Conservation (phyloP, 2,113 vertebrate species). For the Saimiri boliviensis region DNA sequence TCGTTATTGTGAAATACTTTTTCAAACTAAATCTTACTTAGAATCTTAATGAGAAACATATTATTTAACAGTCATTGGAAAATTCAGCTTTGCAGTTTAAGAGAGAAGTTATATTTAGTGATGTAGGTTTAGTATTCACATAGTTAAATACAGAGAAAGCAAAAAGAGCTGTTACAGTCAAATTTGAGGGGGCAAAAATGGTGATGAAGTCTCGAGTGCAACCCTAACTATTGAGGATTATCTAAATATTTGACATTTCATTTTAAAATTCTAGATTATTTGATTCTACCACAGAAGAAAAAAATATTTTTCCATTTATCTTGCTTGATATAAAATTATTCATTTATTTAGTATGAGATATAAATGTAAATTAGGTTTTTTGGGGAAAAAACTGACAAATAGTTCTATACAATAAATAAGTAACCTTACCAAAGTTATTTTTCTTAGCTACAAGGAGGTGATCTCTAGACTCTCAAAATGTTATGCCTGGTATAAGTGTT, state of each 20-base stretch:
- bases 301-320: not conserved
- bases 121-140: not conserved
- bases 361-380: not conserved
- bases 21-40: not conserved
- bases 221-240: not conserved
- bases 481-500: not conserved
- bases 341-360: not conserved
- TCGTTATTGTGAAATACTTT: not conserved
- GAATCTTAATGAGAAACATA: not conserved
- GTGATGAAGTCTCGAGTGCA: not conserved
- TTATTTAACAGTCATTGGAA: not conserved
- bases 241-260: not conserved
- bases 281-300: not conserved
- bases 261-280: not conserved
- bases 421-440: not conserved
- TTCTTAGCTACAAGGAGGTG: not conserved
- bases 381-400: not conserved
- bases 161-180: not conserved
- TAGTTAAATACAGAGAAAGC: not conserved
- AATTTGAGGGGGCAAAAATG: not conserved
- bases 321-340: not conserved
- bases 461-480: not conserved
- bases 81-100: not conserved
- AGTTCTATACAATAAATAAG: not conserved
- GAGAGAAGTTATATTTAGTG: not conserved